A percentile compares a stretch with the other conserved stretches of the same genome.
phyloP scores from a whole-genome alignment of 2,888 invertebrate genomes.

The Mayetiola destructor region DNA sequence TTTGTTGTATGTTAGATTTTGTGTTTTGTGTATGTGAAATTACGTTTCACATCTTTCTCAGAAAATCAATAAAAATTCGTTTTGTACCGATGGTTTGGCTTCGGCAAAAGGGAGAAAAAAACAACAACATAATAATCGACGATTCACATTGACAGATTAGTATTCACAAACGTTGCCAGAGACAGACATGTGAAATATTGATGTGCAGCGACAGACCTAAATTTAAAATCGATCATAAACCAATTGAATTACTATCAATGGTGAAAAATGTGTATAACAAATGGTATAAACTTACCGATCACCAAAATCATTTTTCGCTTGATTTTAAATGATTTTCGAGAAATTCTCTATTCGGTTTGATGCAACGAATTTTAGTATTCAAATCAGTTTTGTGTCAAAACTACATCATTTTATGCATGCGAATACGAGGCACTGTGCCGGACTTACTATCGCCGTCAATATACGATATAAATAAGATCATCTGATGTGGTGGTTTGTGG shows the following conservation, averaged over 20 bases:
- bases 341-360: constrained; percentile 5
- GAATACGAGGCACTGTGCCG: constrained; percentile 5
- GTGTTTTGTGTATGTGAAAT: background rate
- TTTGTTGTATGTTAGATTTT: no score
- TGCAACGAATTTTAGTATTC: constrained; percentile 4
- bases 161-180: no score
- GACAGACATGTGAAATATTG: background rate
- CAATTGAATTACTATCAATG: background rate
- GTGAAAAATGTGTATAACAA: background rate
- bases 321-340: constrained; percentile 6
- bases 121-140: no score
- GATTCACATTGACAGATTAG: no score
- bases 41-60: background rate
- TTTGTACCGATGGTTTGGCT: background rate
- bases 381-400: background rate
- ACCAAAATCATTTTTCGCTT: constrained; percentile 12
- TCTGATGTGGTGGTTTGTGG: no score
- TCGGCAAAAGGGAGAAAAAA: background rate
- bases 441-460: constrained; percentile 1
- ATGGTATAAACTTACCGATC: background rate
- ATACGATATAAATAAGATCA: constrained; percentile 2
- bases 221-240: background rate
- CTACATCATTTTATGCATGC: background rate
- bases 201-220: background rate
- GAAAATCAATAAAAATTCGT: background rate